Evolutionary conservation across 2,113 vertebrate genomes (phyloP).

Genomic region (Ictalurus furcatus): DNA sequence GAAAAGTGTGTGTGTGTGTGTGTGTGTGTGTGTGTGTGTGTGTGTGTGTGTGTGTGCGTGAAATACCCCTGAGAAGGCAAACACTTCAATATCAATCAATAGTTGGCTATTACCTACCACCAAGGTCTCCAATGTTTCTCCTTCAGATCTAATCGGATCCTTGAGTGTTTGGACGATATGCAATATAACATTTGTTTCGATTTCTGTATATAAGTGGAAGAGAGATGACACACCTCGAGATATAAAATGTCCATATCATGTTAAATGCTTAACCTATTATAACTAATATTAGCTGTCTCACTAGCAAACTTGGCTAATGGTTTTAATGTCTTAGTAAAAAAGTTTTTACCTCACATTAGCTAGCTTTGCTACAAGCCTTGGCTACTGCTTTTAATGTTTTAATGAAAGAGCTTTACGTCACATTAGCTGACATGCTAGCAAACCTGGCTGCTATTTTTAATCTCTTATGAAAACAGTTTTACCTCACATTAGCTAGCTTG

Average conservation of each 20-base stretch:
- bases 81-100: conserved; percentile 45
- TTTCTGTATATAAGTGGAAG: conserved; percentile 18
- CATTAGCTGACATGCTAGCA: too few relatives aligned
- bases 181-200: conserved; percentile 42
- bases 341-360: background rate
- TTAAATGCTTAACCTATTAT: conserved; percentile 3
- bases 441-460: too few relatives aligned
- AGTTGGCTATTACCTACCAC: conserved; percentile 42
- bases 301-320: conserved; percentile 2
- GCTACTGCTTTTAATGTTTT: background rate
- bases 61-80: conserved; percentile 45
- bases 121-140: conserved; percentile 42
- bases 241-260: conserved; percentile 11
- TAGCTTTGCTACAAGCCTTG: background rate
- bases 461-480: too few relatives aligned
- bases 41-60: conserved; percentile 17
- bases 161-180: conserved; percentile 23
- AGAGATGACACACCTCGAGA: conserved; percentile 3
- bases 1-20: conserved; percentile 42
- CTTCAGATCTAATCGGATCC: conserved; percentile 36
- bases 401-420: too few relatives aligned
- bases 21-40: conserved; percentile 27
- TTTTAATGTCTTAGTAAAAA: background rate
- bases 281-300: conserved; percentile 16
- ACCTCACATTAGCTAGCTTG: background rate